phyloP scores from a whole-genome alignment of 2,888 invertebrate species.

The Xanthorhoe spadicearia region DNA sequence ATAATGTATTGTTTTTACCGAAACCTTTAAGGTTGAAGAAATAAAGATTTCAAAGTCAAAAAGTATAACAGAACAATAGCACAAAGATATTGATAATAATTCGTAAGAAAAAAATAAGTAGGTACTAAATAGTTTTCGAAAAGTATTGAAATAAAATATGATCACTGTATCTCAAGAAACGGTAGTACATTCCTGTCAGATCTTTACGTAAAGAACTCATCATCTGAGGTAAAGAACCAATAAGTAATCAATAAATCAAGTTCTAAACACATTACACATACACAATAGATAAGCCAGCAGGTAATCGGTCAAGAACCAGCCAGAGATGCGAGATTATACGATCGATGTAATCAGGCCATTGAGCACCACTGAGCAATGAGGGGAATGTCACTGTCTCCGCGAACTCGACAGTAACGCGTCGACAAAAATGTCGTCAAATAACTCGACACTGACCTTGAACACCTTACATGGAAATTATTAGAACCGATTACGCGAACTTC shows the following conservation, averaged over 20 bases:
- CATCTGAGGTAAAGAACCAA: no score
- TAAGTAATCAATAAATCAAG: conserved; percentile 7
- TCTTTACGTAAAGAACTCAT: no score
- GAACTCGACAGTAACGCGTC: conserved; percentile 8
- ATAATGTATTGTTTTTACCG: background rate
- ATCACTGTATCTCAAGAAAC: no score
- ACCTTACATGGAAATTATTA: conserved; percentile 28
- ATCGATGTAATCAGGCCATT: background rate
- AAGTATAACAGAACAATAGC: background rate
- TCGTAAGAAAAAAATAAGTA: no score
- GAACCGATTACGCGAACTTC: conserved; percentile 30
- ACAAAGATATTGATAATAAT: no score
- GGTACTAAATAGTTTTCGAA: no score
- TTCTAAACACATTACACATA: conserved; percentile 7
- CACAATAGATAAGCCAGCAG: conserved; percentile 22
- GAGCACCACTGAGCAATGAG: conserved; percentile 5
- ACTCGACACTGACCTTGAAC: conserved; percentile 29
- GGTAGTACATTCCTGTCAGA: no score
- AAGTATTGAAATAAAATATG: no score
- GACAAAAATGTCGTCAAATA: conserved; percentile 8
- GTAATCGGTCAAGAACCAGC: conserved; percentile 8
- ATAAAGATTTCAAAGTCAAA: background rate
- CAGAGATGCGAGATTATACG: background rate
- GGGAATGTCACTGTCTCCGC: conserved; percentile 25
- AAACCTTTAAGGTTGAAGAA: background rate